Base-by-base conservation (phyloP, 30 jellyfish, hydroid and myxozoan species). In the Phacellophora camtschatica region DNA sequence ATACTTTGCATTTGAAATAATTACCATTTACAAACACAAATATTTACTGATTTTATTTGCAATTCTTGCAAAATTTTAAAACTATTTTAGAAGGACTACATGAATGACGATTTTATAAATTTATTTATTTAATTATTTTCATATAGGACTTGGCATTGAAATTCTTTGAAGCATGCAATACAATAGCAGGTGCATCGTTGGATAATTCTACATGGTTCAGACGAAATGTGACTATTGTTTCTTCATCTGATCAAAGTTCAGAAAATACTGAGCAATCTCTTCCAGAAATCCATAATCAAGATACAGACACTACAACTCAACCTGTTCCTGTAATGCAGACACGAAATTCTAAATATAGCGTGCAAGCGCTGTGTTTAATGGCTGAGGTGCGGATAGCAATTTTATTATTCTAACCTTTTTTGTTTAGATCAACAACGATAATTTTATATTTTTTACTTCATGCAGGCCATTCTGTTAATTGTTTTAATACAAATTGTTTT, bases 311-410 rank as follows among this genome's bases (percentile, higher is more conserved):
- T 10, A 35, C 75, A 6, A 71, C 88, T 18, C 19, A 64, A 29
- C 74, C 87, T 4, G 63, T 82, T 9, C 36, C 82, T 20, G 35
- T 86, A 15, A 30, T 85, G 53, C 87, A 77, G 19, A 34, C 71
- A 4, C 87, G 93, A 33, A 93, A 82, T 46, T 83, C 99, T 0
- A 96, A 93, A 49, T 93, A 27, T 49, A 85, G 97, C 71, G 94
- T 82, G 1, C 96, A 77, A 22, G 96, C 99, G 0, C 56, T 86
- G 35, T 85, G 93, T 23, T 58, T 85, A 16, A 50, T 93, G 87
- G 99, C 99, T 3, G 99, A 93, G 93, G 99, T 92, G 64, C 12
- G n/a, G n/a, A n/a, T n/a, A n/a, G n/a, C n/a, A n/a, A n/a, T n/a
- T n/a, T n/a, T 10, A 10, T 35, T 22, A 9, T 2, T 12, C 54